Base-by-base conservation (phyloP, 2,797 vertebrate genomes). In the Nyctalus aviator region DNA sequence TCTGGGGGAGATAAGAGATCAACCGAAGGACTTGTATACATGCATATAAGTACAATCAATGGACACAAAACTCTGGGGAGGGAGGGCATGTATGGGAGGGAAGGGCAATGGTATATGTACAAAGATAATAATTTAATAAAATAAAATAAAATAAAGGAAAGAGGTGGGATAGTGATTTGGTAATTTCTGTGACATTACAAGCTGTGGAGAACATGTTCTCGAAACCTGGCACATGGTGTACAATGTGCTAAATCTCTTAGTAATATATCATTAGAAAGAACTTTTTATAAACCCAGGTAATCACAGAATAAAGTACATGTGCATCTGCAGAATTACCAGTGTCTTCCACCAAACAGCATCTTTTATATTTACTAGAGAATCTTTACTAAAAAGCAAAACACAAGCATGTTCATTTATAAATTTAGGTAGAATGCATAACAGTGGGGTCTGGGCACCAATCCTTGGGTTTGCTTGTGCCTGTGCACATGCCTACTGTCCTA, bases 321-420 rank as follows among this genome's bases (percentile, higher is more conserved):
- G 12, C 32, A 46, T 48, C 66, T 89, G 84, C n/a, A 1, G 66
- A 62, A 41, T 83, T 62, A 84, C 25, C 17, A 12, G 13, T 21
- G 32, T 71, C 66, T 85, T 46, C 27, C 2, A n/a, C 35, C 48
- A 93, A 78, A 76, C 0, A 37, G 66, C 48, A 78, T 66, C 66
- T 88, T 77, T 77, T 77, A 88, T 30, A 23, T 72, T 75, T 55
- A 83, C 46, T n/a, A 30, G n/a, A 93, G 27, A 81, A 37, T 66
- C 55, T 57, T 55, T 35, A n/a, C 53, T 64, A 11, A 73, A 79
- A 75, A 91, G n/a, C 41, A 71, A 89, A 73, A 59, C 23, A 57
- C 4, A n/a, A 13, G 23, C 53, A 37, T 0, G 2, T 53, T 53
- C 37, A 57, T 25, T 21, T 55, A 37, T 4, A 88, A 20, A 75